A percentile compares a stretch with the other conserved stretches of the same genome.
Evolutionary conservation across 92 coral and sea anemone genomes (phyloP).

Genomic region (Zoanthus gigantus): DNA sequence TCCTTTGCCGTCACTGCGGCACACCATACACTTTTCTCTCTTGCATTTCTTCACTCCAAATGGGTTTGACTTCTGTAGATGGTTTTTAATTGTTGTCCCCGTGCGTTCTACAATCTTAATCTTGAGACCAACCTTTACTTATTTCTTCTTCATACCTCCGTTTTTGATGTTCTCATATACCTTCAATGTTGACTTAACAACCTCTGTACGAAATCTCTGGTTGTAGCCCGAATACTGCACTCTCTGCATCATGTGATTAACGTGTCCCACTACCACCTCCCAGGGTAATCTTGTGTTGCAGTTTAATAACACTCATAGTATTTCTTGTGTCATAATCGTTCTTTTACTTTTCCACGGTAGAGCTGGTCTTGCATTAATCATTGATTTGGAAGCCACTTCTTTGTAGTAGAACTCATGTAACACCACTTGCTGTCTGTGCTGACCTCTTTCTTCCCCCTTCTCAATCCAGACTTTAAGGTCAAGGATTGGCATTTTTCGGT

Average conservation of each 20-base stretch:
- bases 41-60: background rate
- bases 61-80: background rate
- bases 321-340: background rate
- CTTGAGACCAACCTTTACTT: no score
- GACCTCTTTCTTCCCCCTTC: background rate
- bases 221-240: conserved; percentile 51
- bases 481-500: background rate
- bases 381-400: conserved; percentile 21
- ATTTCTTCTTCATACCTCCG: no score
- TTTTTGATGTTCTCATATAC: background rate
- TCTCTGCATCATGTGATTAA: conserved; percentile 2
- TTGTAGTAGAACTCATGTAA: conserved; percentile 45
- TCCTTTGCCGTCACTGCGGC: background rate
- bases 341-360: conserved; percentile 44
- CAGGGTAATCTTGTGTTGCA: conserved; percentile 33
- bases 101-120: background rate
- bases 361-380: background rate
- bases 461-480: background rate
- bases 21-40: no score
- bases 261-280: conserved; percentile 27
- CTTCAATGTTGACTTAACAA: conserved; percentile 37
- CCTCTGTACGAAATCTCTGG: conserved; percentile 26
- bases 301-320: conserved; percentile 17
- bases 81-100: background rate
- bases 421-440: background rate